Conservation (phyloP, 2,113 vertebrate species). For the Apodemus sylvaticus region DNA sequence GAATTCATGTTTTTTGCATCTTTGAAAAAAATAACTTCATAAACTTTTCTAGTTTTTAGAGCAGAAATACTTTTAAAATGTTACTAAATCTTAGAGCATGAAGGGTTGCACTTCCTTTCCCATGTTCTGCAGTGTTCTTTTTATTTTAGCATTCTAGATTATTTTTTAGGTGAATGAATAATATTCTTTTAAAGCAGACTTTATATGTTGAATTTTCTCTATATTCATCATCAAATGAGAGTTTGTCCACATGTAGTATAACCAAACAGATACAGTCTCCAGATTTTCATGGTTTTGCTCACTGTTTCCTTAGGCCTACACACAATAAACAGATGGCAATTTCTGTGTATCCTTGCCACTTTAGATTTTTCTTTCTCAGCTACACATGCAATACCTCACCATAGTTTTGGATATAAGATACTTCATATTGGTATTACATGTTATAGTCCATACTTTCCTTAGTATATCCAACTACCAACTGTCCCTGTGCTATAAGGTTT, state of each 20-base stretch:
- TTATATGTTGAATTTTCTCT: neutral
- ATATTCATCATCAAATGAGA: neutral
- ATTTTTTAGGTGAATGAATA: no score
- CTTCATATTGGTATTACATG: neutral
- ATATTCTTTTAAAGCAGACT: neutral
- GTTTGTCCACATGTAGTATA: neutral
- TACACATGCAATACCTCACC: neutral
- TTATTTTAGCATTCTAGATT: neutral
- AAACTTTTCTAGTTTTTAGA: conserved; percentile 10
- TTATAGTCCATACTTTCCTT: neutral
- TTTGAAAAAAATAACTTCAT: neutral
- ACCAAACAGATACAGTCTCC: neutral
- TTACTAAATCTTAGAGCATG: neutral
- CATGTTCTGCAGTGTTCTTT: neutral
- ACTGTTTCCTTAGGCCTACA: neutral
- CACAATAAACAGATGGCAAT: neutral
- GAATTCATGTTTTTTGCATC: neutral
- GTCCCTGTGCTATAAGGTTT: neutral
- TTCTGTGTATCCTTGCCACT: neutral
- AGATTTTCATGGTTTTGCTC: neutral
- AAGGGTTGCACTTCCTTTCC: neutral
- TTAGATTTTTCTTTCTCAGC: neutral
- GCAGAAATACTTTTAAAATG: neutral
- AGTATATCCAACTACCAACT: neutral
- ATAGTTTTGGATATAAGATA: neutral